These are phyloP conservation scores for Dynastes maya DNA, from an alignment of 2,888 invertebrate species.

Conservation along the genomic window DNA sequence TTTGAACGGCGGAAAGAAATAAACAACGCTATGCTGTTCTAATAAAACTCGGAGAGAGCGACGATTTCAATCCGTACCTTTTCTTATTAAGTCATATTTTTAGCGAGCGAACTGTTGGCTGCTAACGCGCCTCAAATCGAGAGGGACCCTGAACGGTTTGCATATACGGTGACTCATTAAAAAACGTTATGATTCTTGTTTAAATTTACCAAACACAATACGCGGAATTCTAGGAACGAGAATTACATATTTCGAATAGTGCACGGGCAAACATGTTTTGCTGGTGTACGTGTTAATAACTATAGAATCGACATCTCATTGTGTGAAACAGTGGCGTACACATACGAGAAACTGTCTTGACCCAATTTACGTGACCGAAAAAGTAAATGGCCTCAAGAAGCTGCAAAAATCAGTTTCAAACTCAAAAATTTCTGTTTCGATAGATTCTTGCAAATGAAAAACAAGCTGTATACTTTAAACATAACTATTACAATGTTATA, in stretches of 20 bases:
- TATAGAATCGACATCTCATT: background rate
- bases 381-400: too few species aligned
- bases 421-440: too few species aligned
- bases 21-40: background rate
- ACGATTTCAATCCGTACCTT: slow-evolving; percentile 10
- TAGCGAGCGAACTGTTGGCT: background rate
- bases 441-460: too few species aligned
- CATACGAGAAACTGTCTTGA: too few species aligned
- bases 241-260: slow-evolving; percentile 31
- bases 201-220: slow-evolving; percentile 42
- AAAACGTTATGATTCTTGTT: slow-evolving; percentile 33
- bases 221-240: slow-evolving; percentile 40
- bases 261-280: slow-evolving; percentile 14
- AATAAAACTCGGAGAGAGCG: background rate
- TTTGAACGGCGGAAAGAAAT: background rate
- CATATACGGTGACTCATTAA: slow-evolving; percentile 32
- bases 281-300: background rate
- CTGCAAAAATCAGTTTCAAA: too few species aligned
- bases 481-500: too few species aligned
- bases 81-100: slow-evolving; percentile 9
- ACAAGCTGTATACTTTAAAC: too few species aligned
- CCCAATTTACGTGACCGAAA: too few species aligned
- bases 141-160: background rate
- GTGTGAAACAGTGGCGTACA: background rate
- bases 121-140: background rate